Evolutionary conservation across 2,888 invertebrate species (phyloP).

Genomic region (Sminthurinus aureus): DNA sequence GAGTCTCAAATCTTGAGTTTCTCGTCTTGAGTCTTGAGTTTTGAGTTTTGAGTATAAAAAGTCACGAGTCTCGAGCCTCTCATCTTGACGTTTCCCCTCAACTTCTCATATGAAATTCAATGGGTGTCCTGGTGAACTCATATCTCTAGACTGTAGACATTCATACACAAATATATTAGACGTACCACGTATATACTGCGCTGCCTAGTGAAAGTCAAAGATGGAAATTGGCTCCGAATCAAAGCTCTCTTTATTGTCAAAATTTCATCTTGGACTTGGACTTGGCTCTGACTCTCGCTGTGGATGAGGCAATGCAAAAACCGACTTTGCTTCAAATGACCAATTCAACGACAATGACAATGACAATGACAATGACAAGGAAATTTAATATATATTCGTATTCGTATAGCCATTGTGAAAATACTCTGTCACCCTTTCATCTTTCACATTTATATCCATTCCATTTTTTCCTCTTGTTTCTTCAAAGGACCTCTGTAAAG

Average conservation of each 20-base stretch:
- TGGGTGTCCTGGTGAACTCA: slow-evolving; percentile 16
- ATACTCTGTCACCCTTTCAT: too few species aligned
- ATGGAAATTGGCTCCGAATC: slow-evolving; percentile 37
- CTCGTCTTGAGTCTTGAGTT: too few species aligned
- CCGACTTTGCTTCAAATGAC: slow-evolving; percentile 24
- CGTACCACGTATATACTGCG: not conserved
- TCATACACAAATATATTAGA: not conserved
- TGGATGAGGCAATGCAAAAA: too few species aligned
- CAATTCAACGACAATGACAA: too few species aligned
- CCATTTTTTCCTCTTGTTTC: too few species aligned
- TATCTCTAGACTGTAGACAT: too few species aligned
- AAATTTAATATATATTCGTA: too few species aligned
- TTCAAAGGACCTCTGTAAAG: too few species aligned
- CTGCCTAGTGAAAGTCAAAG: not conserved
- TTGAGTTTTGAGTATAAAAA: not conserved
- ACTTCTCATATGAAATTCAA: slow-evolving; percentile 37
- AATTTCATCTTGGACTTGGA: slow-evolving; percentile 7
- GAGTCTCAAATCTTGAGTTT: not conserved
- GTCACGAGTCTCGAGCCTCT: not conserved
- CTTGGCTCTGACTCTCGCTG: too few species aligned
- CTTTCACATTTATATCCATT: too few species aligned
- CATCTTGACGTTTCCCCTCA: slow-evolving; percentile 23
- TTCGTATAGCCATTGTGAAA: too few species aligned
- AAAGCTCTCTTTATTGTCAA: slow-evolving; percentile 35
- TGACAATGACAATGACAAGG: too few species aligned